phyloP scores from a whole-genome alignment of 2,113 vertebrate genomes.

The Centropus bengalensis region DNA sequence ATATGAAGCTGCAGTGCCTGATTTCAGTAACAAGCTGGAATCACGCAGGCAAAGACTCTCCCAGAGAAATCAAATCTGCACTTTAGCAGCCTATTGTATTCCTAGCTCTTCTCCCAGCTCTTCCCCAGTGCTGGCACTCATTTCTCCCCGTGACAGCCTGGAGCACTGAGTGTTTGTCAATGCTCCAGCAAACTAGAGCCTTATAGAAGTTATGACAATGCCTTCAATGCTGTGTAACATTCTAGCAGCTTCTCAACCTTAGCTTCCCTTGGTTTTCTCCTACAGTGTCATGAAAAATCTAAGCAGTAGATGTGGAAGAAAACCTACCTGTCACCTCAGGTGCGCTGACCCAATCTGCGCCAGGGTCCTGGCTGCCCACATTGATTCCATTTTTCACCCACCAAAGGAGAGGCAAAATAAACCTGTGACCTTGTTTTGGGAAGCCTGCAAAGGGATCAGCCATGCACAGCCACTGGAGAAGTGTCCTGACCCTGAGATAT shows the following conservation, averaged over 20 bases:
- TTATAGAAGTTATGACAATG: background rate
- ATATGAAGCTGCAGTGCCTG: background rate
- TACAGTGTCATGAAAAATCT: background rate
- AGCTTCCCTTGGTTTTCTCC: background rate
- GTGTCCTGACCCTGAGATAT: background rate
- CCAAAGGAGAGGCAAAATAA: background rate
- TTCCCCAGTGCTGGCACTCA: background rate
- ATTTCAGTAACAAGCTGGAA: background rate
- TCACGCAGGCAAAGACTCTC: fast-evolving
- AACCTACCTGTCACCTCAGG: background rate
- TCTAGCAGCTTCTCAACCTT: background rate
- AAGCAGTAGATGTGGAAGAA: background rate
- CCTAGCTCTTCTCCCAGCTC: background rate
- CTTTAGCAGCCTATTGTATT: background rate
- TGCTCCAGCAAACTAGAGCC: background rate
- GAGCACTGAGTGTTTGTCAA: background rate
- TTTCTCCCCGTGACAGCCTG: background rate
- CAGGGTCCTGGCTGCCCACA: background rate
- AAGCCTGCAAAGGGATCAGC: background rate
- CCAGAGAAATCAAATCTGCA: background rate
- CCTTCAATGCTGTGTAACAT: background rate
- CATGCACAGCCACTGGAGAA: background rate
- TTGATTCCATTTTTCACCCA: background rate
- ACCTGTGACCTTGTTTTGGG: background rate
- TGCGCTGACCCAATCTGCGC: background rate